These are phyloP conservation scores for Pristionchus maxplancki DNA, from an alignment of 2,888 invertebrate genomes.

Conservation along the genomic window DNA sequence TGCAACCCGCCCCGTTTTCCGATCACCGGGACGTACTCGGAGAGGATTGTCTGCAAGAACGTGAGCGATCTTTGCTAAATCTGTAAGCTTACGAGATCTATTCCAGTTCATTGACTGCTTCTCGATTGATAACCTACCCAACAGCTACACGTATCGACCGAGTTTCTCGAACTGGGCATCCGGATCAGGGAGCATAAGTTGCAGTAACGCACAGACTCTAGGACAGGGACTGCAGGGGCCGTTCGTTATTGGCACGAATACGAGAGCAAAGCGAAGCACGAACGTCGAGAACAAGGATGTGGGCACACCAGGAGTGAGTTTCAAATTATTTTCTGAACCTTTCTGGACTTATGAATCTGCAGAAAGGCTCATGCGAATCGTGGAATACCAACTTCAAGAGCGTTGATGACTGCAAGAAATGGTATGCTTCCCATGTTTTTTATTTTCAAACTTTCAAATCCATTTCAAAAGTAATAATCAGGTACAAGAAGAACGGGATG, in stretches of 20 bases:
- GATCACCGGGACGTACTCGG: background rate
- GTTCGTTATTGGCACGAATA: background rate
- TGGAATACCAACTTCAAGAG: constrained; percentile 45
- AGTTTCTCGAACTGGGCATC: background rate
- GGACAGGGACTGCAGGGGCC: background rate
- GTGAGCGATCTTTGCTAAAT: too few species aligned
- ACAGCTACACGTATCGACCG: background rate
- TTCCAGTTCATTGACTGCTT: background rate
- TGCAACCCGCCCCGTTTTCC: background rate
- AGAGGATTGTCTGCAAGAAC: background rate
- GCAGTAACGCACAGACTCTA: too few species aligned
- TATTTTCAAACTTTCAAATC: too few species aligned
- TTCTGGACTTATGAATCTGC: background rate
- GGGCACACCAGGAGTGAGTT: constrained; percentile 14
- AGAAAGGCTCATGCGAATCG: constrained; percentile 36
- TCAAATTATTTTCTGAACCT: background rate
- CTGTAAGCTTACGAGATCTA: too few species aligned
- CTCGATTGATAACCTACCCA: background rate
- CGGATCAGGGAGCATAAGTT: background rate
- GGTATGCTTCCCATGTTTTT: background rate
- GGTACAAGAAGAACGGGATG: constrained; percentile 50
- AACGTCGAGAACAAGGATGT: background rate
- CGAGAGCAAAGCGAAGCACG: background rate
- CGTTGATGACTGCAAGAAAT: constrained; percentile 38
- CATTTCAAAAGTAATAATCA: background rate